Evolutionary conservation across 2,113 vertebrate genomes (phyloP), one percentile per base, ranked within the genome.

Genomic region (Hystrix cristata): DNA sequence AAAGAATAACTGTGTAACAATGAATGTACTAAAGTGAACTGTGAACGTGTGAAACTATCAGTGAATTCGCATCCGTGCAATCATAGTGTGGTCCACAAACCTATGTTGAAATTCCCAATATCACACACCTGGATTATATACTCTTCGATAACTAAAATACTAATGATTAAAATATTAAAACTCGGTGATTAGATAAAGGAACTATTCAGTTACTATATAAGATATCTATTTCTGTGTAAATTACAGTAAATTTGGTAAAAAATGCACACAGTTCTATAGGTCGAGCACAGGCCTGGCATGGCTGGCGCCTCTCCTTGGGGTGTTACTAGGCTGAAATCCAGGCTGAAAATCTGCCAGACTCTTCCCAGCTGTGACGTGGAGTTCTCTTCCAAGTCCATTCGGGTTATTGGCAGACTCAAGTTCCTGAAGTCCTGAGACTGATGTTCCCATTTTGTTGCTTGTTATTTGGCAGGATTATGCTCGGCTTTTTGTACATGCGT

Each of bases 71-170:
- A 57, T 60, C 21, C 64, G 23, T 83, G 4, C 19, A 83, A 38
- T 72, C 55, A 67, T 57, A 57, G n/a, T 92, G 86, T 72, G 16
- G 7, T 71, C 7, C 55, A 16, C 65, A 90, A 65, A 25, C 7
- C 25, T 65, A 34, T 79, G 92, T 83, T 94, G 48, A 48, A 95
- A 71, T 91, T 71, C 34, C 67, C 69, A 84, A 83, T 78, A 79
- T n/a, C 12, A 27, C 38, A 89, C 16, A 43, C 31, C 0, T 81
- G 9, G 9, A 34, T 80, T 89, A 38, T 79, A 31, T 74, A 83
- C 72, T 27, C 14, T 55, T 90, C 38, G 1, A 69, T 51, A 82
- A 80, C 16, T 69, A 87, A 88, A 53, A 29, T 59, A 62, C 5
- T 64, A 93, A 67, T 38, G 8, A 38, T 55, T 48, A 21, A 60